Evolutionary conservation across 2,888 invertebrate genomes (phyloP).

Genomic region (Ferrisia virgata): DNA sequence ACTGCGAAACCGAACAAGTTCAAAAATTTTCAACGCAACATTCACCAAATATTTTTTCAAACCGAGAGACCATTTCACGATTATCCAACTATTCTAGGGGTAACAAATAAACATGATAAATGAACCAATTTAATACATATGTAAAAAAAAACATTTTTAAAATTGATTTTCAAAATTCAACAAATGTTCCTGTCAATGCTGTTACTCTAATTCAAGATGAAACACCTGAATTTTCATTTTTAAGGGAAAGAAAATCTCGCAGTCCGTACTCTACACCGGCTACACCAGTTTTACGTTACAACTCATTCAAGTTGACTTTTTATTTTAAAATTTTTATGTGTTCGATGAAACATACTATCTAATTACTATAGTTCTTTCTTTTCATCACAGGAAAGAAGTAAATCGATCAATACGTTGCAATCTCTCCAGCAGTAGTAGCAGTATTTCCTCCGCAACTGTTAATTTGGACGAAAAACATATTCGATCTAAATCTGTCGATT

Average conservation of each 20-base stretch:
- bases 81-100: neutral
- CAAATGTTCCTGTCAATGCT: neutral
- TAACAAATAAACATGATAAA: neutral
- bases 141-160: neutral
- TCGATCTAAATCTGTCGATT: constrained; percentile 22
- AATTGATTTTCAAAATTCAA: neutral
- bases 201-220: neutral
- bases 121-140: neutral
- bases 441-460: neutral
- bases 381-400: neutral
- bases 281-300: constrained; percentile 7
- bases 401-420: neutral
- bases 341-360: neutral
- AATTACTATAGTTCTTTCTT: neutral
- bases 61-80: neutral
- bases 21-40: neutral
- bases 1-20: constrained; percentile 4
- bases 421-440: constrained; percentile 24
- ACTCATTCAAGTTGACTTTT: neutral
- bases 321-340: neutral
- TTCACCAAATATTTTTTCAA: neutral
- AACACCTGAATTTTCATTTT: neutral
- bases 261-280: constrained; percentile 1
- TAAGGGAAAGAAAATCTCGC: neutral
- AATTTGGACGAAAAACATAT: neutral